A percentile compares a stretch with the other conserved stretches of the same genome.
Evolutionary conservation across 1,140 invertebrate species (phyloP).

Genomic region (Drosophila mauritiana): DNA sequence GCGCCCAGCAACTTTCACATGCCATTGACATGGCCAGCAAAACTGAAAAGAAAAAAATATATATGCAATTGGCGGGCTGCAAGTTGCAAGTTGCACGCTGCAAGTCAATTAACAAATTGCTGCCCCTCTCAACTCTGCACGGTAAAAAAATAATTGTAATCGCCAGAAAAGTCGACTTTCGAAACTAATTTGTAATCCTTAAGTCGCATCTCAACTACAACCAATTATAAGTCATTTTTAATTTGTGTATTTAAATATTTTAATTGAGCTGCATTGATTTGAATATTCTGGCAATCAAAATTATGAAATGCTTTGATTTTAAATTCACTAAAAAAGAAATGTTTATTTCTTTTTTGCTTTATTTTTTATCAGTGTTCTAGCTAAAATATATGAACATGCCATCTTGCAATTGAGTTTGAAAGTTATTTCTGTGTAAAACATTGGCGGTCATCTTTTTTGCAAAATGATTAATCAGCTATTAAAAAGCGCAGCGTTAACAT

Average conservation of each 20-base stretch:
- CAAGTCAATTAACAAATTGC: constrained; percentile 63
- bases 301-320: not conserved
- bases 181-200: not conserved
- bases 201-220: no score
- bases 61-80: not conserved
- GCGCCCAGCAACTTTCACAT: constrained; percentile 77
- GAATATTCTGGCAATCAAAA: no score
- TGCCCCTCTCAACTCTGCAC: constrained; percentile 15
- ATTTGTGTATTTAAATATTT: not conserved
- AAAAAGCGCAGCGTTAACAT: not conserved
- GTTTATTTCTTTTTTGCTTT: not conserved
- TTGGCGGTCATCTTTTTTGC: not conserved
- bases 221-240: not conserved
- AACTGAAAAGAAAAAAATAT: not conserved
- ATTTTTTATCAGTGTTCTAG: not conserved
- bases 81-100: constrained; percentile 24
- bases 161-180: constrained; percentile 3
- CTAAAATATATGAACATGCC: not conserved
- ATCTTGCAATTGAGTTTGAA: constrained; percentile 1
- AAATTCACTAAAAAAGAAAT: no score
- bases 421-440: constrained; percentile 2
- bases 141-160: constrained; percentile 12
- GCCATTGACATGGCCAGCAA: constrained; percentile 60
- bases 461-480: not conserved
- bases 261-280: not conserved